These are phyloP conservation scores for Volucella bombylans DNA, from an alignment of 2,888 invertebrate species.

Conservation along the genomic window DNA sequence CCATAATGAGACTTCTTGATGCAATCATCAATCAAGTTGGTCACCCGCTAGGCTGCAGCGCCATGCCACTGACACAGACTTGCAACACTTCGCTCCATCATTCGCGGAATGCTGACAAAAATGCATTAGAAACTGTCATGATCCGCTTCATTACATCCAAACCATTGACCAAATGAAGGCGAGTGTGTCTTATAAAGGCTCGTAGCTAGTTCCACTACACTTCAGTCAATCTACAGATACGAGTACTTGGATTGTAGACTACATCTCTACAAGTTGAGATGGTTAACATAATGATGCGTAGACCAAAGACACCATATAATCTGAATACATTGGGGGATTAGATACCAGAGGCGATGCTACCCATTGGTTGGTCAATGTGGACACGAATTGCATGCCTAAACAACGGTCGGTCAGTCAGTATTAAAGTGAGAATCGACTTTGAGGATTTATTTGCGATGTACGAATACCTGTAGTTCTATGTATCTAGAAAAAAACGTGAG, in stretches of 20 bases:
- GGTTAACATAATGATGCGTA: conserved; percentile 42
- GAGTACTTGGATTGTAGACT: too few species aligned
- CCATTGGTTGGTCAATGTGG: conserved; percentile 13
- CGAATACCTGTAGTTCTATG: conserved; percentile 1
- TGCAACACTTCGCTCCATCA: conserved; percentile 48
- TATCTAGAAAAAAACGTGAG: conserved; percentile 16
- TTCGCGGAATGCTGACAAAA: conserved; percentile 53
- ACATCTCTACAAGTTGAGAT: conserved; percentile 5
- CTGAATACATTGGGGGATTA: conserved; percentile 69
- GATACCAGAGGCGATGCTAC: conserved; percentile 36
- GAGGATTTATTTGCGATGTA: conserved; percentile 24
- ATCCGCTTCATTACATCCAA: conserved; percentile 51
- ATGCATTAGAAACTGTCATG: conserved; percentile 55
- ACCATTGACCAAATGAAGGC: conserved; percentile 67
- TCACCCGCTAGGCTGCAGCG: conserved; percentile 60
- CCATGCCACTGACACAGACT: conserved; percentile 35
- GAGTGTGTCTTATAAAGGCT: conserved; percentile 63
- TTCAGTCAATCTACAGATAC: conserved; percentile 49
- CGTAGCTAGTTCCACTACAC: conserved; percentile 35
- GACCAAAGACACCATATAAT: conserved; percentile 69
- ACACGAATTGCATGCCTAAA: conserved; percentile 22
- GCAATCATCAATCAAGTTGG: conserved; percentile 63
- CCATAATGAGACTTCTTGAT: conserved; percentile 56
- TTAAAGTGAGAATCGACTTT: conserved; percentile 40
- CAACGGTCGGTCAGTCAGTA: conserved; percentile 46